Percentiles rank a stretch among this genome's conserved stretches.
Evolutionary conservation across 2,113 vertebrate species (phyloP).

Genomic region (Gallinago paraguaiae): DNA sequence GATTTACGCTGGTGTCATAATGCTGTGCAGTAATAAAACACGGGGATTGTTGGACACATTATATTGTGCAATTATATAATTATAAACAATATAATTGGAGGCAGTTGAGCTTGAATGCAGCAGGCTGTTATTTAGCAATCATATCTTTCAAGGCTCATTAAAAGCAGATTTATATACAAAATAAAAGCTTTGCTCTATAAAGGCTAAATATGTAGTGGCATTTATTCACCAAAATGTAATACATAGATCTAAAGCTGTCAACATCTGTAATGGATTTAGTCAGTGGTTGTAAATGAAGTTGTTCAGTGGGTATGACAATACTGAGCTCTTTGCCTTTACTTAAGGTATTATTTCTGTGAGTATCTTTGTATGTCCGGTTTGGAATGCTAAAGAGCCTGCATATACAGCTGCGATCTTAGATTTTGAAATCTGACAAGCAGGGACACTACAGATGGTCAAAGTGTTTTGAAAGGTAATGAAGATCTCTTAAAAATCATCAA

Average conservation of each 20-base stretch:
- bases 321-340: neutral
- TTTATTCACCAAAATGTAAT: conserved; percentile 50
- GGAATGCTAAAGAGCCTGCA: neutral
- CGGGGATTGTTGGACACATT: conserved; percentile 60
- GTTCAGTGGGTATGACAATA: neutral
- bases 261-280: neutral
- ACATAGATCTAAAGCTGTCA: conserved; percentile 41
- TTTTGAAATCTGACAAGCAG: neutral
- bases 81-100: conserved; percentile 73
- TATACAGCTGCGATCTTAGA: neutral
- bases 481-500: neutral
- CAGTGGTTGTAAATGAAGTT: neutral
- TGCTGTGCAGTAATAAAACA: conserved; percentile 48
- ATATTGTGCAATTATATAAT: conserved; percentile 66
- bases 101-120: conserved; percentile 70
- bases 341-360: neutral
- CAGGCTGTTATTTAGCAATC: conserved; percentile 71
- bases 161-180: conserved; percentile 69
- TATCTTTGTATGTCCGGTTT: neutral
- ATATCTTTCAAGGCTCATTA: conserved; percentile 75
- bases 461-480: neutral
- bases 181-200: conserved; percentile 58
- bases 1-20: conserved; percentile 37
- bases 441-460: neutral
- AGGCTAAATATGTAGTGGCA: conserved; percentile 42